These are phyloP conservation scores for Triplophysa yarkandensis DNA, from an alignment of 2,797 vertebrate genomes.

Conservation along the genomic window DNA sequence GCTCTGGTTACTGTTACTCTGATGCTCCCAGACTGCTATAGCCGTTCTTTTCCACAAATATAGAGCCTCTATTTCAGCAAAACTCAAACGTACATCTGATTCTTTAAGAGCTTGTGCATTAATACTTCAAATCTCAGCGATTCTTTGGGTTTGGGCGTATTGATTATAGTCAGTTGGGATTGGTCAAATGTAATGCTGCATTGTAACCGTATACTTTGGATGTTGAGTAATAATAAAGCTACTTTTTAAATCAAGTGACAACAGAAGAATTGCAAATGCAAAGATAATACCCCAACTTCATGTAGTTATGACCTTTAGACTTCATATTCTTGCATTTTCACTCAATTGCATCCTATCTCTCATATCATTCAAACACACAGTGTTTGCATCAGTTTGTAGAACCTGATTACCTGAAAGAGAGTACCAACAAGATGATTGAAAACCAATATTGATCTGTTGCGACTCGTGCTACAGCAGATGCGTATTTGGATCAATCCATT, in stretches of 20 bases:
- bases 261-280: too few relatives aligned
- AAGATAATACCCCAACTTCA: too few relatives aligned
- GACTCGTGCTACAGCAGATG: background rate
- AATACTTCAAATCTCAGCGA: background rate
- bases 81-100: background rate
- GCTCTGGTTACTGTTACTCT: constrained; percentile 72
- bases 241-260: too few relatives aligned
- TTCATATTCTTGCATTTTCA: background rate
- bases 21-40: constrained; percentile 56
- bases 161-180: background rate
- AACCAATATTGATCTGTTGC: background rate
- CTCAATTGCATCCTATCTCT: background rate
- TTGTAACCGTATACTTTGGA: too few relatives aligned
- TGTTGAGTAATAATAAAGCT: too few relatives aligned
- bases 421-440: background rate
- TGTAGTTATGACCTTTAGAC: background rate
- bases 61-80: background rate
- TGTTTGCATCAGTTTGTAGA: background rate
- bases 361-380: constrained; percentile 4
- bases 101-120: background rate
- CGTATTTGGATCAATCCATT: background rate
- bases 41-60: constrained; percentile 69
- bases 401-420: background rate
- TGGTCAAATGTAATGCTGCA: background rate
- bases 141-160: background rate